phyloP scores from a whole-genome alignment of 2,888 invertebrate species.

The Cybosia mesomella region DNA sequence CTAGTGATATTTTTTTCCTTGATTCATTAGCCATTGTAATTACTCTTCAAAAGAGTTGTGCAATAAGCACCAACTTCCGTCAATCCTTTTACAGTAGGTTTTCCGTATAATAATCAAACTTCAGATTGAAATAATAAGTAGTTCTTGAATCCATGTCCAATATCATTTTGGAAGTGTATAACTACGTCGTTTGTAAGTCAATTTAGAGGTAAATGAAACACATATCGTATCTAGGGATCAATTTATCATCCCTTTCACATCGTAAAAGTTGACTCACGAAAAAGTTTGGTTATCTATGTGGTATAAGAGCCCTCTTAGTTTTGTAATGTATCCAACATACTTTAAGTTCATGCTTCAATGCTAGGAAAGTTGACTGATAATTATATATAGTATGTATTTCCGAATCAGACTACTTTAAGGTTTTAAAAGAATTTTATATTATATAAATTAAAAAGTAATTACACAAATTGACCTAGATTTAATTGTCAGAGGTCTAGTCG shows the following conservation, averaged over 20 bases:
- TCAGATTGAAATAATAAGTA: not conserved
- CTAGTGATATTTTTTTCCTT: no score
- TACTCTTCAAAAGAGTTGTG: no score
- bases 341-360: not conserved
- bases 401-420: no score
- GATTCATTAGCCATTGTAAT: no score
- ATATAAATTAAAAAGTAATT: no score
- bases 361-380: not conserved
- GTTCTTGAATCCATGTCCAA: not conserved
- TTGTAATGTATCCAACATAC: not conserved
- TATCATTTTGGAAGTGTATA: not conserved
- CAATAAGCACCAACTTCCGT: not conserved
- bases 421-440: no score
- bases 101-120: no score
- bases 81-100: not conserved
- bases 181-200: not conserved
- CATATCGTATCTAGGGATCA: not conserved
- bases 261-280: not conserved
- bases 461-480: no score
- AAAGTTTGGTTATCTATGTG: not conserved
- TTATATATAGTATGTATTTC: not conserved
- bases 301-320: not conserved
- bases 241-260: not conserved
- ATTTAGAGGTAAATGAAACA: not conserved
- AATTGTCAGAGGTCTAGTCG: no score